Evolutionary conservation across 2,113 vertebrate genomes (phyloP).

Genomic region (Ictalurus furcatus): DNA sequence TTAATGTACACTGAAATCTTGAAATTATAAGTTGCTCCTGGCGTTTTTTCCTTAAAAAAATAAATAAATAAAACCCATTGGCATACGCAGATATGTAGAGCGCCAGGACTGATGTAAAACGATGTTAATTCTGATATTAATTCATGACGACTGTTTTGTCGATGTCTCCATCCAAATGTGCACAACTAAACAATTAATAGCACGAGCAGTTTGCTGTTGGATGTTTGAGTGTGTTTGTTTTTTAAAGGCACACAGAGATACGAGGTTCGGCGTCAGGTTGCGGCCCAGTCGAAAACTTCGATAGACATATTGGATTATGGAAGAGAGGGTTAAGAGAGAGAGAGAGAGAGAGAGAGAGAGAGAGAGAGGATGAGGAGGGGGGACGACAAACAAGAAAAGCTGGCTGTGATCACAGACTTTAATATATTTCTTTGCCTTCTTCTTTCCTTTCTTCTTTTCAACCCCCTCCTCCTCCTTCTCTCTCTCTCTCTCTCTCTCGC

Average conservation of each 20-base stretch:
- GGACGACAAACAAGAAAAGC: conserved; percentile 98
- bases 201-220: neutral
- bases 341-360: too few relatives aligned
- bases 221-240: neutral
- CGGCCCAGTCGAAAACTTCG: conserved; percentile 71
- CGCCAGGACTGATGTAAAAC: neutral
- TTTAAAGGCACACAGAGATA: neutral
- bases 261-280: conserved; percentile 29
- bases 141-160: neutral
- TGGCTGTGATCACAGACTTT: conserved; percentile 96
- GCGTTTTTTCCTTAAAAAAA: neutral
- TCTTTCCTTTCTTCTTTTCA: conserved; percentile 65
- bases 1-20: neutral
- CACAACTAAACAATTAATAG: neutral
- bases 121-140: neutral
- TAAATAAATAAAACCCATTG: too few relatives aligned
- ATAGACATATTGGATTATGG: conserved; percentile 99
- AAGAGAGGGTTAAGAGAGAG: conserved; percentile 87
- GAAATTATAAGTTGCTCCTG: neutral
- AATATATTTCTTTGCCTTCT: conserved; percentile 78
- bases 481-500: conserved; percentile 59
- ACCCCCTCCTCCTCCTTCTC: conserved; percentile 46
- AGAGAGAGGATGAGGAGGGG: neutral
- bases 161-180: neutral
- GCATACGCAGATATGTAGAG: neutral